Conservation (phyloP, 2,113 vertebrate genomes). For the Spizaetus ornatus region DNA sequence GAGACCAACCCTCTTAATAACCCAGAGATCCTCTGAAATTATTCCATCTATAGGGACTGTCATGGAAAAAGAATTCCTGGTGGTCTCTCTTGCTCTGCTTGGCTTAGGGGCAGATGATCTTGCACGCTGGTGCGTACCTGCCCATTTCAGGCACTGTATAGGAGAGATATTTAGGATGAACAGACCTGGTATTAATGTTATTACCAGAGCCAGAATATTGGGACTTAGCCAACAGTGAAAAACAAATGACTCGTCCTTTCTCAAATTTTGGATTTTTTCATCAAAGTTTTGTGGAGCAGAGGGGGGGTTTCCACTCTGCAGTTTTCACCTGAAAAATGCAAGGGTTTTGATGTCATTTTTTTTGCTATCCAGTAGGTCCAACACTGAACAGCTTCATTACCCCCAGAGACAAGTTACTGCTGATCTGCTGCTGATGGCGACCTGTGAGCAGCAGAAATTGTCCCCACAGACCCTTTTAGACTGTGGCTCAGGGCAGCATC, state of each 20-base stretch:
- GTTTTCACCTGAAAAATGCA: background rate
- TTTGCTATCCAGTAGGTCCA: background rate
- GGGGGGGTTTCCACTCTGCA: background rate
- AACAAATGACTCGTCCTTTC: background rate
- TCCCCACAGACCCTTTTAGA: background rate
- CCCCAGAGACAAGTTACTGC: background rate
- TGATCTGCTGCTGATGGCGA: background rate
- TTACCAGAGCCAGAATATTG: background rate
- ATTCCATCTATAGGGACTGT: too few species aligned
- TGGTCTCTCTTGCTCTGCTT: background rate
- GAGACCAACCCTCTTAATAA: background rate
- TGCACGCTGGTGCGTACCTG: background rate
- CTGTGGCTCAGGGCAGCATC: background rate
- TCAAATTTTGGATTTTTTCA: background rate
- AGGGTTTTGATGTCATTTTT: background rate
- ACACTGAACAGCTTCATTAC: background rate
- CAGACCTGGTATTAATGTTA: background rate
- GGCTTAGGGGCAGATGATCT: background rate
- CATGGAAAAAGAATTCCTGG: background rate
- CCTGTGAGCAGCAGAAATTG: background rate
- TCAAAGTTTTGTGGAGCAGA: background rate
- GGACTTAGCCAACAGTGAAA: background rate
- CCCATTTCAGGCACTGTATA: background rate
- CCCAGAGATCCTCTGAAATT: background rate
- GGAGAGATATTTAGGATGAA: background rate